Conservation (phyloP, 2,113 vertebrate genomes). For the human (Homo sapiens) region DNA sequence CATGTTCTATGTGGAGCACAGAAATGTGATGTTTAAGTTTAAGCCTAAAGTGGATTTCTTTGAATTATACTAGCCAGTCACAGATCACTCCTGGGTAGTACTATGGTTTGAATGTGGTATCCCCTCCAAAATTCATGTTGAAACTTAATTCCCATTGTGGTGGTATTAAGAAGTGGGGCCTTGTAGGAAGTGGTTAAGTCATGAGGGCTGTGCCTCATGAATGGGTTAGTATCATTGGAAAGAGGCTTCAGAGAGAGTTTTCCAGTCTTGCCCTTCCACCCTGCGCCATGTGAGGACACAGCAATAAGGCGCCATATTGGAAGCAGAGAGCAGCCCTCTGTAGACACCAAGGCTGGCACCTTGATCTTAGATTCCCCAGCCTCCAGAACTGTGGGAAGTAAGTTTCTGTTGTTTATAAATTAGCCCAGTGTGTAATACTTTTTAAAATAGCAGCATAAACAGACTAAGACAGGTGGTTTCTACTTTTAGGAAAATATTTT, state of each 20-base stretch:
- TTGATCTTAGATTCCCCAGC: not conserved
- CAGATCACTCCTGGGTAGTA: not conserved
- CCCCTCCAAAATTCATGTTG: not conserved
- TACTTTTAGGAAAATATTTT: not conserved
- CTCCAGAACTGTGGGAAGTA: not conserved
- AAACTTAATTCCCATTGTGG: not conserved
- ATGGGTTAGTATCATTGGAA: not conserved
- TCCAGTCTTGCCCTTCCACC: not conserved
- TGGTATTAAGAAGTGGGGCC: not conserved
- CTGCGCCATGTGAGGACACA: not conserved
- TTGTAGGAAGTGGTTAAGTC: not conserved
- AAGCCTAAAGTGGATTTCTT: not conserved
- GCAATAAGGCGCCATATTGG: not conserved
- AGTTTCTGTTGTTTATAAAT: not conserved
- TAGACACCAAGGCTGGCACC: not conserved
- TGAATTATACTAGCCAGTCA: not conserved
- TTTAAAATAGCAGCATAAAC: not conserved
- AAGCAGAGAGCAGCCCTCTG: not conserved
- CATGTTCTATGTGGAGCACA: not conserved
- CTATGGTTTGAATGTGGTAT: not conserved
- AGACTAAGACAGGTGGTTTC: not conserved
- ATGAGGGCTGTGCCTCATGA: not conserved
- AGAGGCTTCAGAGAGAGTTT: not conserved
- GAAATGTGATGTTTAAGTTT: not conserved
- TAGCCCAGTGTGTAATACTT: not conserved